Evolutionary conservation across 2,113 vertebrate species (phyloP).

Genomic region (Ellobius talpinus): DNA sequence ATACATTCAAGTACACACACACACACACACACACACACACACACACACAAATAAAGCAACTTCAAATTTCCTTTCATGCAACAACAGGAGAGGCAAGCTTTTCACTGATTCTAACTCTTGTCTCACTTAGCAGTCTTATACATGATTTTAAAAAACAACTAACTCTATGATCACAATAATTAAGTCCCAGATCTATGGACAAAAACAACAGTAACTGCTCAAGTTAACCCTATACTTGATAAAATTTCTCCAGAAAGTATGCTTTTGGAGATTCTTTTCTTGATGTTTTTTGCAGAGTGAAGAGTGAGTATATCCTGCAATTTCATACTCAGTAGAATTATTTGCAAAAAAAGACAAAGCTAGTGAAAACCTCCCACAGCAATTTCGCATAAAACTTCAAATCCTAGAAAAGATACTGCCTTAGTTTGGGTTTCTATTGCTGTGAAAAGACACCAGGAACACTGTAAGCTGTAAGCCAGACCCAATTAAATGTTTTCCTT

Average conservation of each 20-base stretch:
- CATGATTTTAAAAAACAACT: slow-evolving; percentile 1
- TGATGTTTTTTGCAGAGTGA: background rate
- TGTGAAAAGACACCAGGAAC: no score
- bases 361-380: background rate
- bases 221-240: slow-evolving; percentile 39
- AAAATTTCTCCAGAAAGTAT: slow-evolving; percentile 54
- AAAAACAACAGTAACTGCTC: background rate
- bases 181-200: background rate
- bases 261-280: slow-evolving; percentile 13
- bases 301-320: background rate
- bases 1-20: background rate
- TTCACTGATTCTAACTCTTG: background rate
- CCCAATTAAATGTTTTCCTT: no score
- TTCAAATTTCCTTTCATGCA: background rate
- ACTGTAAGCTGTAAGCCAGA: no score
- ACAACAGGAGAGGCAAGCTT: background rate
- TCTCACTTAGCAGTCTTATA: background rate
- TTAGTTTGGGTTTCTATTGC: no score
- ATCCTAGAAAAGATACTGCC: background rate
- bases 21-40: background rate
- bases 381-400: slow-evolving; percentile 47
- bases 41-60: background rate
- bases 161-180: slow-evolving; percentile 22
- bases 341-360: background rate
- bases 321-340: slow-evolving; percentile 38